phyloP scores from a whole-genome alignment of 2,888 invertebrate genomes.

The Uropetala carovei region DNA sequence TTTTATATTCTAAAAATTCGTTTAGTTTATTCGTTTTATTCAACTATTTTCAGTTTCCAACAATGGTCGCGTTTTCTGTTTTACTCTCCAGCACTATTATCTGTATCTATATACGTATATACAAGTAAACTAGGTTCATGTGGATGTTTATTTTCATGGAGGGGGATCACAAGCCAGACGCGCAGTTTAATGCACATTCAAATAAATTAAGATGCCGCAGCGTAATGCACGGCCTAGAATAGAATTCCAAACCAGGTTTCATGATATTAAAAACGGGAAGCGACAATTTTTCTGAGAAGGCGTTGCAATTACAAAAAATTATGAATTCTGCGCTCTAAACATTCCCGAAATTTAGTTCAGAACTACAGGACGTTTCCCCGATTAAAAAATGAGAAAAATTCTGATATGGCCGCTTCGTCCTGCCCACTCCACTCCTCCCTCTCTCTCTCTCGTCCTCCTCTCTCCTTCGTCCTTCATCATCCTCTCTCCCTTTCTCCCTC shows the following conservation, averaged over 20 bases:
- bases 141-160: neutral
- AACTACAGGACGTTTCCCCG: neutral
- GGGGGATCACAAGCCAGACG: neutral
- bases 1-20: too few species aligned
- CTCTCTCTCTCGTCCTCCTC: neutral
- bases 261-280: constrained; percentile 15
- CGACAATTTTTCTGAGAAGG: constrained; percentile 39
- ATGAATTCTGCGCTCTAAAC: constrained; percentile 1
- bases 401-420: neutral
- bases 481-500: too few species aligned
- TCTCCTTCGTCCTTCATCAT: too few species aligned
- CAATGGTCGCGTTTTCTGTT: neutral
- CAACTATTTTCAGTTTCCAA: neutral
- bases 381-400: neutral
- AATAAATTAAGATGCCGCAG: constrained; percentile 24
- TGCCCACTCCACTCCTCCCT: neutral
- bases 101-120: neutral
- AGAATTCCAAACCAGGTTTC: neutral
- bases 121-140: neutral
- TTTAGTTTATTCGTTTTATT: neutral
- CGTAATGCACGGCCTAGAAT: neutral
- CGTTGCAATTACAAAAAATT: neutral
- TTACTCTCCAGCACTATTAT: neutral
- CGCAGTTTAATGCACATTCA: constrained; percentile 36
- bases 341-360: neutral